phyloP scores from a whole-genome alignment of 2,797 vertebrate species.

The Ateles fusciceps region DNA sequence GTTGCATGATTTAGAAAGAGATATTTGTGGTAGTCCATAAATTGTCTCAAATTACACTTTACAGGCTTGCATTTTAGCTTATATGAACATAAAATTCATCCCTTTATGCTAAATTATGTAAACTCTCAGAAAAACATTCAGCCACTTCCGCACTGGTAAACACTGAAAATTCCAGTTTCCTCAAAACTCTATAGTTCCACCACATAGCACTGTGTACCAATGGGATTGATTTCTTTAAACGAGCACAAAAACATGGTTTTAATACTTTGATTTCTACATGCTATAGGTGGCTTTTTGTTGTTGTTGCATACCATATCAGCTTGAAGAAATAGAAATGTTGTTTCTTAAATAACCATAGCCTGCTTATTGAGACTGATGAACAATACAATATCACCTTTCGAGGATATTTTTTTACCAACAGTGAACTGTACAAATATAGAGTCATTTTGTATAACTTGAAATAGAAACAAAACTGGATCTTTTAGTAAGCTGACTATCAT shows the following conservation, averaged over 20 bases:
- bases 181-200: not conserved
- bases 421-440: not conserved
- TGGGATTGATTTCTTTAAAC: not conserved
- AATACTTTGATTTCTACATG: not conserved
- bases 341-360: not conserved
- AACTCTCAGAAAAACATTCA: not conserved
- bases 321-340: not conserved
- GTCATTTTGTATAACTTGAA: not conserved
- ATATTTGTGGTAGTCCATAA: not conserved
- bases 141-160: not conserved
- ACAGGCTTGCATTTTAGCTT: not conserved
- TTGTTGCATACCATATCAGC: not conserved
- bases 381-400: not conserved
- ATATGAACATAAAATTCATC: not conserved
- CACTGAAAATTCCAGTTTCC: not conserved
- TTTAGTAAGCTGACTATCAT: not conserved
- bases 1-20: not conserved
- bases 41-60: not conserved
- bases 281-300: not conserved
- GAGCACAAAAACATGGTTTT: not conserved
- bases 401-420: not conserved
- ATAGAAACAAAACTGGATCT: not conserved
- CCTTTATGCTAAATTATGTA: not conserved
- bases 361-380: not conserved
- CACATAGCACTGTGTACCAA: not conserved